A percentile compares a stretch with the other conserved stretches of the same genome.
These are phyloP conservation scores for Lepidostoma basale DNA, from an alignment of 1,140 invertebrate genomes.

Conservation along the genomic window DNA sequence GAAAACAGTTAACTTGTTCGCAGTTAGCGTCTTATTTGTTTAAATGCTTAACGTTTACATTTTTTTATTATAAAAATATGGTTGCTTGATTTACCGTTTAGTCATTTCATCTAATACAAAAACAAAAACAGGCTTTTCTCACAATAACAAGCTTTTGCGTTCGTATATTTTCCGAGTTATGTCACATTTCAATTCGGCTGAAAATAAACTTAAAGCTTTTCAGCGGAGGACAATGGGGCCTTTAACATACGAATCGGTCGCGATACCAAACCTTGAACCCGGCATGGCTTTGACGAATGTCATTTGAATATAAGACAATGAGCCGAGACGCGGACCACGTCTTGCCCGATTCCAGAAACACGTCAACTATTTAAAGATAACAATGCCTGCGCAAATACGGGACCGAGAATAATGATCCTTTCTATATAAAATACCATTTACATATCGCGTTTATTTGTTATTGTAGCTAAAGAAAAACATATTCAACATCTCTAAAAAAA, in stretches of 20 bases:
- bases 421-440: conserved; percentile 16
- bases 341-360: conserved; percentile 1
- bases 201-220: conserved; percentile 22
- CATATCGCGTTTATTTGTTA: no score
- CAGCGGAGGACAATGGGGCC: conserved; percentile 11
- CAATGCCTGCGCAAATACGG: conserved; percentile 22
- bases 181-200: background rate
- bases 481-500: no score
- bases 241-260: conserved; percentile 29
- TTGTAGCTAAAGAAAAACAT: no score
- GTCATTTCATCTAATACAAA: no score
- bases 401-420: background rate
- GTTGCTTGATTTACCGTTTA: no score
- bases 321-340: conserved; percentile 20
- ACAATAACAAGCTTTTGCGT: no score
- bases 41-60: no score
- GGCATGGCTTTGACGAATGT: conserved; percentile 12
- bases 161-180: no score
- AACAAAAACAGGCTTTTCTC: no score
- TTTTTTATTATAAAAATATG: no score
- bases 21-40: no score
- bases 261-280: conserved; percentile 19
- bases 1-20: no score
- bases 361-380: conserved; percentile 18
- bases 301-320: conserved; percentile 32